These are phyloP conservation scores for Holothuria scabra DNA, from an alignment of 53 echinoderm and acorn worm genomes.

Conservation along the genomic window DNA sequence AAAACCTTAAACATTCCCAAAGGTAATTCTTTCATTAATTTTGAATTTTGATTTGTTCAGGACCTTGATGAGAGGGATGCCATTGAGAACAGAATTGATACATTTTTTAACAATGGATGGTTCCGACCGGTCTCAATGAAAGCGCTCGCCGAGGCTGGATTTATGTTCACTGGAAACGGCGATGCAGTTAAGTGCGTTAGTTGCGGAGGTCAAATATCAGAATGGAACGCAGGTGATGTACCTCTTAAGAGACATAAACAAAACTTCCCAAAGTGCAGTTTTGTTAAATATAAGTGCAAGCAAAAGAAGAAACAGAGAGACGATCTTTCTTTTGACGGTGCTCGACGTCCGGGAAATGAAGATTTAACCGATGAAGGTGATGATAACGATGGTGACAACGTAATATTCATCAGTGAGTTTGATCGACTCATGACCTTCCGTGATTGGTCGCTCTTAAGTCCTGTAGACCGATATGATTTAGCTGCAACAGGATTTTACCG, in stretches of 20 bases:
- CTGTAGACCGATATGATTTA: not conserved
- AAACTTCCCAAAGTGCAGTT: no score
- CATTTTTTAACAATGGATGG: not conserved
- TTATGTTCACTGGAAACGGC: not conserved
- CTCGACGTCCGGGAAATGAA: not conserved
- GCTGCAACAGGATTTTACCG: slow-evolving; percentile 13
- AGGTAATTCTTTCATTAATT: no score
- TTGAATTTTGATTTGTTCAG: no score
- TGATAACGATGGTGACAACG: not conserved
- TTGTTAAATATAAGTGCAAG: no score
- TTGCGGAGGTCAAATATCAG: not conserved
- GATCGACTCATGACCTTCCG: not conserved
- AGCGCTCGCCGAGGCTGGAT: not conserved
- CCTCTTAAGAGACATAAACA: not conserved
- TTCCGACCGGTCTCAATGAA: not conserved
- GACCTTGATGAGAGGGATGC: not conserved
- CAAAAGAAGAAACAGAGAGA: no score
- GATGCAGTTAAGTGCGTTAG: not conserved
- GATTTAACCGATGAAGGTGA: not conserved
- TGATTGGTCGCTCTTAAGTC: not conserved
- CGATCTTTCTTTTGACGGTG: not conserved
- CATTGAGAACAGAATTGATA: not conserved
- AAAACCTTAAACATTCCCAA: no score
- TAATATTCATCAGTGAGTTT: not conserved
- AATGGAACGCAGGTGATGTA: not conserved